These are phyloP conservation scores for Neodiprion pinetum DNA, from an alignment of 1,140 invertebrate species.

Conservation along the genomic window DNA sequence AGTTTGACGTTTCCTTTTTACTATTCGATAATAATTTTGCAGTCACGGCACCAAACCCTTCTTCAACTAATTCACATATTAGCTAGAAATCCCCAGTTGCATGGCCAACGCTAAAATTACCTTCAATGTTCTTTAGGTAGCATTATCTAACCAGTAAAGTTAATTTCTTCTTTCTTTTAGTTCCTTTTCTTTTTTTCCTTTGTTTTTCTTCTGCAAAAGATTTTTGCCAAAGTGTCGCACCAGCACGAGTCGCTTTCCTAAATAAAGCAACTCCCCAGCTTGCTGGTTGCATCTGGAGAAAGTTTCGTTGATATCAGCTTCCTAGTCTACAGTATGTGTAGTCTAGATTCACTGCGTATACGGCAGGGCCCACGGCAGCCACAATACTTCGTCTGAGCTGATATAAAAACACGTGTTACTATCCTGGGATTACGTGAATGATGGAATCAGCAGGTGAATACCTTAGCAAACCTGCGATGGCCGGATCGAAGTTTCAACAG, in stretches of 20 bases:
- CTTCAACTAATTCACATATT: too few species aligned
- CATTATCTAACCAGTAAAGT: background rate
- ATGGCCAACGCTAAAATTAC: background rate
- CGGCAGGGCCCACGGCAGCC: background rate
- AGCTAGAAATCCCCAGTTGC: too few species aligned
- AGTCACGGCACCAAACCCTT: too few species aligned
- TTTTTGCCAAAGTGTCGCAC: background rate
- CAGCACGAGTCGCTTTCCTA: background rate
- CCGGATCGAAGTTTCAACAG: too few species aligned
- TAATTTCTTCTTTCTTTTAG: background rate
- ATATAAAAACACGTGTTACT: background rate
- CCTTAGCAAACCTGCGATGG: too few species aligned
- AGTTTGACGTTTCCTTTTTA: background rate
- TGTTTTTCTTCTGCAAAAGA: background rate
- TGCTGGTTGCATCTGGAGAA: conserved; percentile 1
- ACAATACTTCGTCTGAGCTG: background rate
- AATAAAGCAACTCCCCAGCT: background rate
- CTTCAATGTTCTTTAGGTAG: background rate
- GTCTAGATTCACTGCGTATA: background rate
- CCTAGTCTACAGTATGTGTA: background rate
- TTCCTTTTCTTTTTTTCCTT: too few species aligned
- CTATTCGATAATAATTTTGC: background rate
- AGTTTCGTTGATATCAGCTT: background rate
- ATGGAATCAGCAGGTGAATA: too few species aligned
- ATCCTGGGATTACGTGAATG: background rate